These are phyloP conservation scores for Pasiphila rectangulata DNA, from an alignment of 2,888 invertebrate species.

Conservation along the genomic window DNA sequence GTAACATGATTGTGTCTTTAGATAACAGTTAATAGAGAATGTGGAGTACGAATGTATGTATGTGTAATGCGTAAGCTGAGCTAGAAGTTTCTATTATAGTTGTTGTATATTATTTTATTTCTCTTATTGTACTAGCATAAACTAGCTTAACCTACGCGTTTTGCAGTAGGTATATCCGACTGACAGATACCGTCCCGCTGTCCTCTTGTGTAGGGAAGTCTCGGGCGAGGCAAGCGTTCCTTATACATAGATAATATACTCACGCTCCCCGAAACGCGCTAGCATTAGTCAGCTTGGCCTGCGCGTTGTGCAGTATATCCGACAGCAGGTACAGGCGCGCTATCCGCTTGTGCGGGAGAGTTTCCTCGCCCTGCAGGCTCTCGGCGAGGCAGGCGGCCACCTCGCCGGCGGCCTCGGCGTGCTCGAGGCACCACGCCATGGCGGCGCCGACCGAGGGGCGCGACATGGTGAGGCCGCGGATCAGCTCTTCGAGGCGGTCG, in stretches of 20 bases:
- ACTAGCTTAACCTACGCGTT: too few species aligned
- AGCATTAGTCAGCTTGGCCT: conserved; percentile 97
- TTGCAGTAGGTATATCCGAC: too few species aligned
- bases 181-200: neutral
- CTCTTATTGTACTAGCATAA: too few species aligned
- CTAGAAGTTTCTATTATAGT: too few species aligned
- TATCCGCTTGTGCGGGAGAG: conserved; percentile 92
- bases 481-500: conserved; percentile 94
- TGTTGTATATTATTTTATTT: too few species aligned
- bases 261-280: conserved; percentile 94
- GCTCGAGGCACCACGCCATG: conserved; percentile 99
- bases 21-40: too few species aligned
- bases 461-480: conserved; percentile 91
- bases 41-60: too few species aligned
- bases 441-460: conserved; percentile 92
- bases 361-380: conserved; percentile 88
- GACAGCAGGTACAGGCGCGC: conserved; percentile 96
- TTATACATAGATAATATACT: conserved; percentile 47
- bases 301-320: conserved; percentile 98
- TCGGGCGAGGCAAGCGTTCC: too few species aligned
- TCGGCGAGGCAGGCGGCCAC: conserved; percentile 94
- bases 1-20: too few species aligned
- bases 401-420: conserved; percentile 98
- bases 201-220: neutral
- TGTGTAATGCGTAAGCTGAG: too few species aligned